Conservation (phyloP, 2,797 vertebrate species). For the Sebastolobus altivelis region DNA sequence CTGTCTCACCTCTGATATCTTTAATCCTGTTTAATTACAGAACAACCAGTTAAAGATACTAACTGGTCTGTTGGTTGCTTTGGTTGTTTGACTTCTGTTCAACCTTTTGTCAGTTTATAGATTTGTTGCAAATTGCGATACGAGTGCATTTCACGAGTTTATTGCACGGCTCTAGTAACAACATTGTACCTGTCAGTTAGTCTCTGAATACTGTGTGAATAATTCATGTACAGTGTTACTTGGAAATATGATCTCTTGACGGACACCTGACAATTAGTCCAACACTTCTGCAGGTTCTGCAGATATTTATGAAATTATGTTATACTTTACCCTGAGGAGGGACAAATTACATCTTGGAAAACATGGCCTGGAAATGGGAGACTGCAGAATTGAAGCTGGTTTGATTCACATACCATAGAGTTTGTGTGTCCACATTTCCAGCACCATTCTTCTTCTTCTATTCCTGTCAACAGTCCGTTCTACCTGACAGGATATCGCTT, state of each 20-base stretch:
- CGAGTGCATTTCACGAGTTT: not conserved
- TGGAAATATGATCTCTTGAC: conserved; percentile 2
- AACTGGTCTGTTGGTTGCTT: not conserved
- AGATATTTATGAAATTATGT: conserved; percentile 23
- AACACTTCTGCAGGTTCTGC: not conserved
- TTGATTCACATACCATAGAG: not conserved
- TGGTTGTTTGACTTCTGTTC: not conserved
- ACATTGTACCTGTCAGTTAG: not conserved
- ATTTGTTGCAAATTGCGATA: not conserved
- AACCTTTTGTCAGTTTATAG: not conserved
- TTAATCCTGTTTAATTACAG: not conserved
- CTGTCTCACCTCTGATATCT: not conserved
- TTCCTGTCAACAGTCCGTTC: not conserved
- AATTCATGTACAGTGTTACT: not conserved
- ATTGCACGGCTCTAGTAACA: not conserved
- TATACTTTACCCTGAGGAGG: conserved; percentile 5
- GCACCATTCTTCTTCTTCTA: not conserved
- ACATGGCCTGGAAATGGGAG: not conserved
- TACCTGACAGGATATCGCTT: not conserved
- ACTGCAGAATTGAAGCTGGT: not conserved
- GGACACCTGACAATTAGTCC: not conserved
- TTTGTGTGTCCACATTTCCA: not conserved
- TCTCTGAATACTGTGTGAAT: not conserved
- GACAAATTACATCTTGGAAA: conserved; percentile 10
- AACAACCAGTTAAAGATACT: not conserved